Percentiles rank a stretch among this genome's conserved stretches.
Evolutionary conservation across 2,888 invertebrate species (phyloP).

Genomic region (Phorcus lineatus): DNA sequence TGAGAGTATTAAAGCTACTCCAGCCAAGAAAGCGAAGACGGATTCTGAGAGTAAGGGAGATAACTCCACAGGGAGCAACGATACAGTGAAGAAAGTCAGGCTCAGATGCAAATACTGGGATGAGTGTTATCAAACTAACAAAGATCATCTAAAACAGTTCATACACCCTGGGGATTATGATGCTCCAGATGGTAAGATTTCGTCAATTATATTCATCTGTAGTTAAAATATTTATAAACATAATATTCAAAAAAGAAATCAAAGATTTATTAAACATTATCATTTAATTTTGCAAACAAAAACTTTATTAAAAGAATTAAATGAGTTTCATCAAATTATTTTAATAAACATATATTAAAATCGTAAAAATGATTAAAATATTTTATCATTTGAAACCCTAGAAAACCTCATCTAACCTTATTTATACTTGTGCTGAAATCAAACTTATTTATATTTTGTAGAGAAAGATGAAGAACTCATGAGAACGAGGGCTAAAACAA

Average conservation of each 20-base stretch:
- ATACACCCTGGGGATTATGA: constrained; percentile 83
- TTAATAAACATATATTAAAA: no score
- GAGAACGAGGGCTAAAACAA: constrained; percentile 30
- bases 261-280: no score
- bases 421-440: not conserved
- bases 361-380: no score
- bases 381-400: no score
- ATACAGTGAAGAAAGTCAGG: constrained; percentile 6
- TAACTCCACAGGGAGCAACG: not conserved
- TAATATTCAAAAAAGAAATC: no score
- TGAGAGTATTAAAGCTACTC: not conserved
- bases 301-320: no score
- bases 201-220: not conserved
- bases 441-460: not conserved
- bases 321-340: no score
- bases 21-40: constrained; percentile 13
- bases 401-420: no score
- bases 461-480: constrained; percentile 23
- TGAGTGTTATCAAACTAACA: constrained; percentile 81
- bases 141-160: constrained; percentile 79
- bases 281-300: no score
- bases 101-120: constrained; percentile 80
- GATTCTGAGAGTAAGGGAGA: not conserved
- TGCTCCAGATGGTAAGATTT: constrained; percentile 32
- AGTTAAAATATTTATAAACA: no score